Evolutionary conservation across 2,888 invertebrate genomes (phyloP).

Genomic region (Eucriotettix oculatus): DNA sequence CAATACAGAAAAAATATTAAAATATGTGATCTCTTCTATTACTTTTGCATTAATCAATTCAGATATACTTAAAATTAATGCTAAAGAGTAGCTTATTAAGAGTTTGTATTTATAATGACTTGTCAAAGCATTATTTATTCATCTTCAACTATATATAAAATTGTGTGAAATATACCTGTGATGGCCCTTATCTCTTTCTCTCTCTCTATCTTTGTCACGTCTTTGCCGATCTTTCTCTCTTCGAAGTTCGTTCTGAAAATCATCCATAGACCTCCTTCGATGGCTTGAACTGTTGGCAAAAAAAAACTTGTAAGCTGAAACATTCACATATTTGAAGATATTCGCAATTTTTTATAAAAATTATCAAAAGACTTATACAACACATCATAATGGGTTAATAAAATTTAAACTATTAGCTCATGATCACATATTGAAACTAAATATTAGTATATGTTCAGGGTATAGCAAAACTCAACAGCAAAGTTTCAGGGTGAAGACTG

Average conservation of each 20-base stretch:
- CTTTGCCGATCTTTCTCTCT: background rate
- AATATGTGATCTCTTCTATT: too few species aligned
- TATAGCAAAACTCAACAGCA: too few species aligned
- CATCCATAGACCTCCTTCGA: slow-evolving; percentile 9
- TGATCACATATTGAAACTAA: too few species aligned
- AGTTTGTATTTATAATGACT: too few species aligned
- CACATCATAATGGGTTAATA: background rate
- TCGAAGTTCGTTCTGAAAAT: slow-evolving; percentile 25
- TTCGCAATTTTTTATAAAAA: background rate
- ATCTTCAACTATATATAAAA: background rate
- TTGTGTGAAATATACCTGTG: background rate
- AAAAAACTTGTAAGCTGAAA: background rate
- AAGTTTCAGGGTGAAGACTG: too few species aligned
- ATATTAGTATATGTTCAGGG: too few species aligned
- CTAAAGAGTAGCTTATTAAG: too few species aligned
- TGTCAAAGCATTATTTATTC: background rate
- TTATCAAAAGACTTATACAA: background rate
- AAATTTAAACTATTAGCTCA: too few species aligned
- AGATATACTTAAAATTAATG: too few species aligned
- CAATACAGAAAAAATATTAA: too few species aligned
- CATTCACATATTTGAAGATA: background rate
- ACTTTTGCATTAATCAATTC: too few species aligned
- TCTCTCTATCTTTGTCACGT: slow-evolving; percentile 4
- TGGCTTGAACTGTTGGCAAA: slow-evolving; percentile 1
- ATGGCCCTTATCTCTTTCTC: background rate